These are phyloP conservation scores for Lasioglossum morio DNA, from an alignment of 2,888 invertebrate species.

Conservation along the genomic window DNA sequence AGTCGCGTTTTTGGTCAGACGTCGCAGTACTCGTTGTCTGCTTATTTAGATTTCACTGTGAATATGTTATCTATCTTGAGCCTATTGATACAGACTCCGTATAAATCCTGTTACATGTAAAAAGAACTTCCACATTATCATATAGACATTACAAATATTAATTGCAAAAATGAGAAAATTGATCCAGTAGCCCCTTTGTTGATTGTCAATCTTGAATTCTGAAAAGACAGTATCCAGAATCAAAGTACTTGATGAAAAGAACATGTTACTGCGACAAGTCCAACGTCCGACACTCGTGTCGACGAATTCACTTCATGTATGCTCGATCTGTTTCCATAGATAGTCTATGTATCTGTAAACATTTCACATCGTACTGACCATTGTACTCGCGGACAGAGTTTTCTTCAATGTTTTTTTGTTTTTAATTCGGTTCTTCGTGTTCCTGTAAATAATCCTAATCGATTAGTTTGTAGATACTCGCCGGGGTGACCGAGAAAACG, in stretches of 20 bases:
- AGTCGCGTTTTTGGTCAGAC: neutral
- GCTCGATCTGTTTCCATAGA: slow-evolving; percentile 24
- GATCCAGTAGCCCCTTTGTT: neutral
- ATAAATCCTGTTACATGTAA: neutral
- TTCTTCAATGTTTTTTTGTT: slow-evolving; percentile 24
- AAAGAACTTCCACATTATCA: neutral
- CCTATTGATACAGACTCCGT: no score
- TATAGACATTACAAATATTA: neutral
- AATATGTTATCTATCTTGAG: neutral
- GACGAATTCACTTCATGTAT: slow-evolving; percentile 33
- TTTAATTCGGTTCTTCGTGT: slow-evolving; percentile 47
- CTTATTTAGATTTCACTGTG: neutral
- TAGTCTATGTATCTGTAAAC: slow-evolving; percentile 40
- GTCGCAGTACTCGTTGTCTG: neutral
- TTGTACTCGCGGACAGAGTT: slow-evolving; percentile 33
- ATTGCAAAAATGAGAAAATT: neutral
- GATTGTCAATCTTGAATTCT: neutral
- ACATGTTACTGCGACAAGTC: slow-evolving; percentile 36
- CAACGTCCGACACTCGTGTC: slow-evolving; percentile 30
- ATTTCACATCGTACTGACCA: slow-evolving; percentile 53
- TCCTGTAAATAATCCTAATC: slow-evolving; percentile 65
- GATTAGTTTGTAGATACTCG: slow-evolving; percentile 24
- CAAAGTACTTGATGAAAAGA: neutral
- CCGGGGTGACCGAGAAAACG: slow-evolving; percentile 22
- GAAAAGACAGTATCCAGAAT: neutral